These are phyloP conservation scores for Myotis daubentonii DNA, from an alignment of 2,797 vertebrate genomes.

Conservation along the genomic window DNA sequence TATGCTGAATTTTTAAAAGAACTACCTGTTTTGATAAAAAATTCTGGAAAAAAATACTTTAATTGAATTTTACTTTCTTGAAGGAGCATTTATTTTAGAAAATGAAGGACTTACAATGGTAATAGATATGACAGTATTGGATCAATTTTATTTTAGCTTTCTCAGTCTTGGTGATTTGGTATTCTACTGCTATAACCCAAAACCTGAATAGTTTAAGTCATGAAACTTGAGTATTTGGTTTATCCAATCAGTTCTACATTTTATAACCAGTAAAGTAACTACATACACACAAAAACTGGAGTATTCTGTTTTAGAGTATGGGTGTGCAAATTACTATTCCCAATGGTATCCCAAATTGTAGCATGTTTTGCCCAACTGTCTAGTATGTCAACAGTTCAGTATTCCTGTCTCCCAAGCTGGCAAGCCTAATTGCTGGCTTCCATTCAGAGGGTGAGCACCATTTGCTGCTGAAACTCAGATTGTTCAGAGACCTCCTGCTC, in stretches of 20 bases:
- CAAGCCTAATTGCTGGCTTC: neutral
- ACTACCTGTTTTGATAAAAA: neutral
- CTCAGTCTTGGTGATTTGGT: neutral
- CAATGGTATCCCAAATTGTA: neutral
- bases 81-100: conserved; percentile 15
- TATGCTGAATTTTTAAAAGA: neutral
- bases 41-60: neutral
- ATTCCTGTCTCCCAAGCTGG: neutral
- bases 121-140: neutral
- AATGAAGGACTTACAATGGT: neutral
- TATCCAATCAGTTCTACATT: neutral
- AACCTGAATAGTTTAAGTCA: neutral
- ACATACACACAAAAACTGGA: neutral
- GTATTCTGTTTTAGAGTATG: neutral
- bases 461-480: neutral
- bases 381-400: neutral
- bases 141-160: conserved; percentile 33
- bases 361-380: neutral
- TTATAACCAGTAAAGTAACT: neutral
- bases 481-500: neutral
- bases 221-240: neutral
- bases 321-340: neutral
- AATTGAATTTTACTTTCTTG: neutral
- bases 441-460: neutral
- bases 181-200: neutral